Evolutionary conservation across 2,888 invertebrate species (phyloP).

Genomic region (Eupithecia exiguata): DNA sequence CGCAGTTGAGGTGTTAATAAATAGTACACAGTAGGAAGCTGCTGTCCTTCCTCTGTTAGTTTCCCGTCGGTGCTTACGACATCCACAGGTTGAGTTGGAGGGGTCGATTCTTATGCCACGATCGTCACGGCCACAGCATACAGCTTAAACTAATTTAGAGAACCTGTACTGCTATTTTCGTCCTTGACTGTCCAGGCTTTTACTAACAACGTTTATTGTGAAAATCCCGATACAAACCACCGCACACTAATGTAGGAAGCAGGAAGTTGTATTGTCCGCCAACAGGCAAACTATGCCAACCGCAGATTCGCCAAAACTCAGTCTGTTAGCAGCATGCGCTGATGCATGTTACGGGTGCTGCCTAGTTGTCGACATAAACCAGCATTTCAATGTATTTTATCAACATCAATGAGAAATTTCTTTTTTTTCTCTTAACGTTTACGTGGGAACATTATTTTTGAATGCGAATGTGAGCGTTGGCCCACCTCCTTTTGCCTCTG

Average conservation of each 20-base stretch:
- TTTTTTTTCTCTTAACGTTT: too few species aligned
- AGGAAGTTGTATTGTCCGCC: constrained; percentile 12
- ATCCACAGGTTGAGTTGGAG: too few species aligned
- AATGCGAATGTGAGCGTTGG: too few species aligned
- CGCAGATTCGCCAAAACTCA: constrained; percentile 33
- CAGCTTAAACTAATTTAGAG: background rate
- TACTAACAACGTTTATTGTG: background rate
- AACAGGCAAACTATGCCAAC: constrained; percentile 26
- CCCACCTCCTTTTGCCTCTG: too few species aligned
- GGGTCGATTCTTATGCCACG: too few species aligned
- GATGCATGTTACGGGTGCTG: constrained; percentile 5
- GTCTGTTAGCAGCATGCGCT: constrained; percentile 28
- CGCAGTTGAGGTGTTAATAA: too few species aligned
- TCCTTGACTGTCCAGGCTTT: background rate
- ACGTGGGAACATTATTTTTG: too few species aligned
- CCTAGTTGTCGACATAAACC: background rate
- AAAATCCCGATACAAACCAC: background rate
- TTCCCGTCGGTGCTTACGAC: too few species aligned
- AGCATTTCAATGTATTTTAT: background rate
- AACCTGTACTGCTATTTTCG: background rate
- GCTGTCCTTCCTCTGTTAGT: too few species aligned
- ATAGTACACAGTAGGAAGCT: too few species aligned
- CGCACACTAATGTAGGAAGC: constrained; percentile 23
- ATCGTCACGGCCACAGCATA: too few species aligned
- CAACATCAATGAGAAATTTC: too few species aligned